A percentile compares a stretch with the other conserved stretches of the same genome.
Conservation (phyloP, 1,140 invertebrate species). For the Xylocopa sonorina region DNA sequence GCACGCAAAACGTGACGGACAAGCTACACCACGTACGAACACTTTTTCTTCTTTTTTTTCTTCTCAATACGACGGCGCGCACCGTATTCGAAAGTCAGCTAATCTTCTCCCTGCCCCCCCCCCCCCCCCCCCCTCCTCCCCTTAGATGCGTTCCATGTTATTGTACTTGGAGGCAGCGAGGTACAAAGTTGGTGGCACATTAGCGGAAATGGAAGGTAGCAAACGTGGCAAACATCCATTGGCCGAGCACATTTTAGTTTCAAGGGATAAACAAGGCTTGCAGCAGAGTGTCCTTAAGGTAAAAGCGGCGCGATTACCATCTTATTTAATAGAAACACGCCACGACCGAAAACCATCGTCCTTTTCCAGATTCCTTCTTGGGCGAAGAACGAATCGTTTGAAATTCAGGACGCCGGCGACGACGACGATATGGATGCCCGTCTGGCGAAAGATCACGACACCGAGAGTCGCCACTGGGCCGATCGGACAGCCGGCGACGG, state of each 20-base stretch:
- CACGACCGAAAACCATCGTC: background rate
- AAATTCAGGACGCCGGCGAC: conserved; percentile 85
- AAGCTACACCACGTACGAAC: conserved; percentile 93
- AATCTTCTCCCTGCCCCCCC: too few relatives aligned
- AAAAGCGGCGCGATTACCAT: too few relatives aligned
- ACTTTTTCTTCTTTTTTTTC: background rate
- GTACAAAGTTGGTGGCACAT: conserved; percentile 91
- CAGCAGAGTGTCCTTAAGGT: conserved; percentile 94
- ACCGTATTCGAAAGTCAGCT: too few relatives aligned
- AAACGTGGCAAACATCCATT: conserved; percentile 90
- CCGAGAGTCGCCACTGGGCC: conserved; percentile 83
- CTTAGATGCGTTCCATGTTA: conserved; percentile 94
- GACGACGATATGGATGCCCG: conserved; percentile 78
- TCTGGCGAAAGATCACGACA: conserved; percentile 76
- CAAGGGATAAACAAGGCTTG: conserved; percentile 93
- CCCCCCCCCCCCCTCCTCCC: conserved; percentile 27
- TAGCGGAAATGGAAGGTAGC: conserved; percentile 91
- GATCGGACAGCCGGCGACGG: conserved; percentile 92
- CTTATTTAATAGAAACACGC: too few relatives aligned
- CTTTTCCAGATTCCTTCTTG: conserved; percentile 88
- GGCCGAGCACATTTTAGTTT: conserved; percentile 91
- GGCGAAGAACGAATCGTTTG: conserved; percentile 85
- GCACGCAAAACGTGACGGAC: conserved; percentile 95
- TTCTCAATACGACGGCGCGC: too few relatives aligned
- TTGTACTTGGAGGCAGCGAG: conserved; percentile 95